These are phyloP conservation scores for Umimayanthus kanabou DNA, from an alignment of 92 coral and sea anemone genomes.

Conservation along the genomic window DNA sequence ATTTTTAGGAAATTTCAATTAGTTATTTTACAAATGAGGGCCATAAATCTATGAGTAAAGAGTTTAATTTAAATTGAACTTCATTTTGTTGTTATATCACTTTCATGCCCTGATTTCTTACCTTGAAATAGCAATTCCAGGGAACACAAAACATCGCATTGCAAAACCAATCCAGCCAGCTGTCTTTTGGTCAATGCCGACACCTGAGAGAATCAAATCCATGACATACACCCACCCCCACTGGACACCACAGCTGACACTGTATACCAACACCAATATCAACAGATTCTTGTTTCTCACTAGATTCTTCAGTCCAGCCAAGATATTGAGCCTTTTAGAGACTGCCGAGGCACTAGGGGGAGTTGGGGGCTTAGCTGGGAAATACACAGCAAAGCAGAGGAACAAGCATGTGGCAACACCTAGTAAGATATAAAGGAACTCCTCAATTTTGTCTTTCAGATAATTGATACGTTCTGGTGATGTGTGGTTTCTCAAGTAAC, in stretches of 20 bases:
- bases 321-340: conserved; percentile 46
- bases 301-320: conserved; percentile 34
- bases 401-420: conserved; percentile 41
- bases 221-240: conserved; percentile 54
- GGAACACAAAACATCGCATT: conserved; percentile 38
- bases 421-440: conserved; percentile 36
- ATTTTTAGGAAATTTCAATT: no score
- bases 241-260: conserved; percentile 48
- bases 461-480: conserved; percentile 21
- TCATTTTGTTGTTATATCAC: neutral
- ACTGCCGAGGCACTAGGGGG: conserved; percentile 53
- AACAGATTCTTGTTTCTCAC: conserved; percentile 40
- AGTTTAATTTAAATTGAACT: no score
- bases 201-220: conserved; percentile 48
- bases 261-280: conserved; percentile 25
- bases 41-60: no score
- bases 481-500: conserved; percentile 38
- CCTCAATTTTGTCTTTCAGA: conserved; percentile 35
- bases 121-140: conserved; percentile 52
- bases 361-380: conserved; percentile 48
- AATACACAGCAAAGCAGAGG: conserved; percentile 38
- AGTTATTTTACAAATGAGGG: no score
- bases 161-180: conserved; percentile 57
- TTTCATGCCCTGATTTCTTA: conserved; percentile 3
- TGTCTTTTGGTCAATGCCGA: conserved; percentile 38